A percentile compares a stretch with the other conserved stretches of the same genome.
Conservation (phyloP, 1,140 invertebrate genomes). For the Venustaconcha ellipsiformis region DNA sequence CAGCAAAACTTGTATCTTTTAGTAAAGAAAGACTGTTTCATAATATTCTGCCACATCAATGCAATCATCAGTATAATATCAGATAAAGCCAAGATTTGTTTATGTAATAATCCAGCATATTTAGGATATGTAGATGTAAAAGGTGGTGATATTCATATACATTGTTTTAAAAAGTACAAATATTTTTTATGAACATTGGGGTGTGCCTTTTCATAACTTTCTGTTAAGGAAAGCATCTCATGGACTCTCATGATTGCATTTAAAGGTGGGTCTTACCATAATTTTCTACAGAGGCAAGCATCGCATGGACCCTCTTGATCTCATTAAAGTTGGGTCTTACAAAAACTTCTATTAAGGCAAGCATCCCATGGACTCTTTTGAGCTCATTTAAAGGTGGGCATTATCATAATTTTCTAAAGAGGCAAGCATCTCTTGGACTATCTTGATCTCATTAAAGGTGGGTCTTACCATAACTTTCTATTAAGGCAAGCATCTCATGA, state of each 20-base stretch:
- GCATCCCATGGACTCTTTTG: conserved; percentile 79
- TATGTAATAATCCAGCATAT: too few relatives aligned
- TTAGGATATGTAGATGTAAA: too few relatives aligned
- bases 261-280: conserved; percentile 82
- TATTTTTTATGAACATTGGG: conserved; percentile 80
- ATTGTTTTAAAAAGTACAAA: conserved; percentile 80
- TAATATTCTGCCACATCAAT: too few relatives aligned
- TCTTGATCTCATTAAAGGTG: conserved; percentile 83
- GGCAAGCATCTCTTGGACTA: conserved; percentile 80
- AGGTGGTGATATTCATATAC: too few relatives aligned
- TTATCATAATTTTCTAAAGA: conserved; percentile 80
- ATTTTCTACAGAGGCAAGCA: conserved; percentile 78
- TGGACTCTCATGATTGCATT: conserved; percentile 85
- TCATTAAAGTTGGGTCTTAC: conserved; percentile 85
- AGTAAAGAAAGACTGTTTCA: too few relatives aligned
- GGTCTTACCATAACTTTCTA: conserved; percentile 83
- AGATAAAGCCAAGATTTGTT: too few relatives aligned
- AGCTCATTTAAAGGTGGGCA: conserved; percentile 84
- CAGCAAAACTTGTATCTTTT: too few relatives aligned
- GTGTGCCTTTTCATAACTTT: conserved; percentile 82
- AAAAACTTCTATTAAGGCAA: conserved; percentile 81
- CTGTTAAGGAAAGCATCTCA: conserved; percentile 74
- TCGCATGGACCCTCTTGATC: conserved; percentile 82
- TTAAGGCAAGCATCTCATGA: conserved; percentile 78
- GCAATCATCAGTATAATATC: too few relatives aligned